Base-by-base conservation (phyloP, 2,113 vertebrate genomes). In the Strix aluco region DNA sequence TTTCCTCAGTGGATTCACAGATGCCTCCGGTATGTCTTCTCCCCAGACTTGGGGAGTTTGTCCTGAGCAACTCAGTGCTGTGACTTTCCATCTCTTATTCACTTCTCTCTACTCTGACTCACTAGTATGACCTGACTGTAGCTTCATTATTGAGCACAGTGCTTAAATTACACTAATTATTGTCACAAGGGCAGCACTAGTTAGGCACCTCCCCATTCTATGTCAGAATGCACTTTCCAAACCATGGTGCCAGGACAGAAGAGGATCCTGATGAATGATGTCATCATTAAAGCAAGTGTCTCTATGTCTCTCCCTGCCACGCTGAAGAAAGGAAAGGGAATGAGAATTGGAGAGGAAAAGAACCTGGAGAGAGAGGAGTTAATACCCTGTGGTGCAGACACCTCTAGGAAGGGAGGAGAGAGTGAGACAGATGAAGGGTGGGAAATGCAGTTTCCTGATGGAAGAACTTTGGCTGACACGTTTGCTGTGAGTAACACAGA, bases 391-490 rank as follows among this genome's bases (percentile, higher is more conserved):
- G 63, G 66, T 55, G 36, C 90, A 80, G 65, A 57, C 13, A 92
- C 73, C 61, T 94, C 69, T 65, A 65, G 91, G 89, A 90, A 91
- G 87, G 85, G 79, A 85, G 92, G 77, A 59, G 71, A 70, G 40
- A 26, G 29, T 19, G 42, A 57, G 69, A 8, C 81, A 90, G 70
- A 90, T 46, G 5, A 58, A 62, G 94, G 71, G 87, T 92, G 65
- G 89, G 87, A 94, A 94, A 55, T 29, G 79, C 74, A 62, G 78
- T 46, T 97, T 97, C 97, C 95, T 93, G 82, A 9, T 20, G 67
- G 86, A 40, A 82, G 87, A 77, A 61, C 78, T 92, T 54, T 92
- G 97, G 94, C 96, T 93, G 92, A 94, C 80, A 94, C 65, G 2
- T 38, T 47, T 46, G 82, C 89, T 67, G 86, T 89, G 93, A 93